phyloP scores from a whole-genome alignment of 2,888 invertebrate species.

The Nomada flava region DNA sequence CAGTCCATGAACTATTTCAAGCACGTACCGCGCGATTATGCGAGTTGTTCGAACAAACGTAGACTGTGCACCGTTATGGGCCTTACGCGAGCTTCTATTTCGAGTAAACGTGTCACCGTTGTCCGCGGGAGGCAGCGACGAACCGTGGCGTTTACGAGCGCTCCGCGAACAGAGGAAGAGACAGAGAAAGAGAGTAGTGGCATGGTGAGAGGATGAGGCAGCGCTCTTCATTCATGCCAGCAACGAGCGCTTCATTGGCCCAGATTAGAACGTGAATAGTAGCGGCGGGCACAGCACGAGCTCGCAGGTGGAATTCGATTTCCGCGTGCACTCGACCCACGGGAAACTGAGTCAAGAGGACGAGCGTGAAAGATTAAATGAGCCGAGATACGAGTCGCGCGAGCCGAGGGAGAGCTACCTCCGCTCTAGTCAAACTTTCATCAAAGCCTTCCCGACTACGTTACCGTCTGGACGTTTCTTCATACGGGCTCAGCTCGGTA shows the following conservation, averaged over 20 bases:
- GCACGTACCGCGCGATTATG: constrained; percentile 17
- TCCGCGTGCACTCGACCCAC: constrained; percentile 58
- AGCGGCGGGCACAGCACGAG: constrained; percentile 58
- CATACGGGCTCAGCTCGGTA: not conserved
- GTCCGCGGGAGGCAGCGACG: constrained; percentile 33
- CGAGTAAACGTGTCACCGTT: constrained; percentile 69
- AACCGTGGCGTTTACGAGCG: constrained; percentile 51
- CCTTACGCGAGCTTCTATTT: constrained; percentile 72
- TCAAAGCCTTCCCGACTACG: constrained; percentile 41
- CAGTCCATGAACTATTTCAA: constrained; percentile 2
- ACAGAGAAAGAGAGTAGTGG: not conserved
- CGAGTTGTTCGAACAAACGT: constrained; percentile 35
- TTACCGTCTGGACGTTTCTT: constrained; percentile 37
- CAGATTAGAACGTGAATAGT: constrained; percentile 77
- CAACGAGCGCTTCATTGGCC: constrained; percentile 76
- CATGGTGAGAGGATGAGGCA: constrained; percentile 3
- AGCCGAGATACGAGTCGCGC: constrained; percentile 30
- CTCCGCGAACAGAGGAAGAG: constrained; percentile 25
- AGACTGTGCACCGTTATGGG: constrained; percentile 59
- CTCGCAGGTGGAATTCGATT: constrained; percentile 67
- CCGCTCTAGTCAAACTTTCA: constrained; percentile 41
- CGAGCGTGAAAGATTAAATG: constrained; percentile 60
- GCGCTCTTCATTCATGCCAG: constrained; percentile 71
- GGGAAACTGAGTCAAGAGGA: constrained; percentile 58
- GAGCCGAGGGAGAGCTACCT: constrained; percentile 22